A percentile compares a stretch with the other conserved stretches of the same genome.
phyloP scores from a whole-genome alignment of 2,797 vertebrate species.

The Enteromius treurensis region DNA sequence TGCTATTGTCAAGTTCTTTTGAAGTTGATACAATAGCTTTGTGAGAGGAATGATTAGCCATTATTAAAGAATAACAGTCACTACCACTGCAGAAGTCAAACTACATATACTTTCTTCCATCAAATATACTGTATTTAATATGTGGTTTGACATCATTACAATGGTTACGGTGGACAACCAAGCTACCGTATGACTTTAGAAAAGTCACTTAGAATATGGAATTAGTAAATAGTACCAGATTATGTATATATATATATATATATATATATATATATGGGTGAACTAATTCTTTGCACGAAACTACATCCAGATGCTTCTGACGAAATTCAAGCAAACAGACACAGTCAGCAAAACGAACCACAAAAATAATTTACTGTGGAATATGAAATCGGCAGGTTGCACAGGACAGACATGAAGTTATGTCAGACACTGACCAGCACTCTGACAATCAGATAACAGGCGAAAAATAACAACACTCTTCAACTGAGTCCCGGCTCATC shows the following conservation, averaged over 20 bases:
- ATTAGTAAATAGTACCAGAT: background rate
- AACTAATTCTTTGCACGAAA: background rate
- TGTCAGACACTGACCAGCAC: constrained; percentile 18
- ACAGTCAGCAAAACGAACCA: background rate
- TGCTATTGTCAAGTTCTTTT: background rate
- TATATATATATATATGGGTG: background rate
- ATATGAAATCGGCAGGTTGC: background rate
- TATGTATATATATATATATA: background rate
- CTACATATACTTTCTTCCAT: background rate
- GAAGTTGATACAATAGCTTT: background rate
- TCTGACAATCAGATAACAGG: background rate
- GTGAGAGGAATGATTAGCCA: background rate
- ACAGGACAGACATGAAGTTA: constrained; percentile 3
- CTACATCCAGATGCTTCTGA: background rate
- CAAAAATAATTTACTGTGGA: background rate
- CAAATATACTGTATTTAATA: background rate
- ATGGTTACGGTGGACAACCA: background rate
- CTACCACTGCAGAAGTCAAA: background rate
- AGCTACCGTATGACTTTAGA: background rate
- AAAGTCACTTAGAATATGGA: background rate
- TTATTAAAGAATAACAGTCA: background rate
- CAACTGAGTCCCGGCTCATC: background rate
- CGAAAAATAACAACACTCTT: background rate
- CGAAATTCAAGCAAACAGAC: background rate
- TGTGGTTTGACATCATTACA: background rate